These are phyloP conservation scores for Sisyra terminalis DNA, from an alignment of 2,888 invertebrate species.

Conservation along the genomic window DNA sequence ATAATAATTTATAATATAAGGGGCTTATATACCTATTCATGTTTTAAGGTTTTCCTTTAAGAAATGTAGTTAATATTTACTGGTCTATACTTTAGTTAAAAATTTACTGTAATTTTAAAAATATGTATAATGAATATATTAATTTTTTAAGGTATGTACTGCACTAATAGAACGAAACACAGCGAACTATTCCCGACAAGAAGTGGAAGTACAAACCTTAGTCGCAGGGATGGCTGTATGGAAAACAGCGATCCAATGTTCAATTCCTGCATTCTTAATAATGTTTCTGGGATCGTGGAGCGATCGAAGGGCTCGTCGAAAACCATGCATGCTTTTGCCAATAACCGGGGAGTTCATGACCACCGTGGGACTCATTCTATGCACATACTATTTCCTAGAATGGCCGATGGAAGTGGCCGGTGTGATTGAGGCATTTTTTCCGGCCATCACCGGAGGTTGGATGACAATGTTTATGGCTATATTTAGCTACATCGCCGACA, in stretches of 20 bases:
- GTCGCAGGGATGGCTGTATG: conserved; percentile 71
- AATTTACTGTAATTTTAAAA: too few species aligned
- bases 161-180: conserved; percentile 61
- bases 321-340: conserved; percentile 70
- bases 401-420: conserved; percentile 33
- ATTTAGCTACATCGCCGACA: conserved; percentile 42
- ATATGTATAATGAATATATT: not conserved
- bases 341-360: conserved; percentile 58
- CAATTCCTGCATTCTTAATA: conserved; percentile 63
- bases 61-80: too few species aligned
- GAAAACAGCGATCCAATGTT: conserved; percentile 72
- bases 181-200: conserved; percentile 41
- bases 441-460: conserved; percentile 37
- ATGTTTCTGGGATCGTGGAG: conserved; percentile 71
- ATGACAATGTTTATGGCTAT: conserved; percentile 37
- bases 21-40: too few species aligned
- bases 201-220: conserved; percentile 46
- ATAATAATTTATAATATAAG: too few species aligned
- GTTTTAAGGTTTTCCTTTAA: too few species aligned
- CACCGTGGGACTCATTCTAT: conserved; percentile 27
- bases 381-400: conserved; percentile 34
- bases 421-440: conserved; percentile 32
- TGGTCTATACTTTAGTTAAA: too few species aligned
- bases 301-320: conserved; percentile 48
- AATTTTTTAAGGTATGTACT: conserved; percentile 39